These are phyloP conservation scores for Acrobeloides nanus DNA, from an alignment of 2,888 invertebrate genomes.

Conservation along the genomic window DNA sequence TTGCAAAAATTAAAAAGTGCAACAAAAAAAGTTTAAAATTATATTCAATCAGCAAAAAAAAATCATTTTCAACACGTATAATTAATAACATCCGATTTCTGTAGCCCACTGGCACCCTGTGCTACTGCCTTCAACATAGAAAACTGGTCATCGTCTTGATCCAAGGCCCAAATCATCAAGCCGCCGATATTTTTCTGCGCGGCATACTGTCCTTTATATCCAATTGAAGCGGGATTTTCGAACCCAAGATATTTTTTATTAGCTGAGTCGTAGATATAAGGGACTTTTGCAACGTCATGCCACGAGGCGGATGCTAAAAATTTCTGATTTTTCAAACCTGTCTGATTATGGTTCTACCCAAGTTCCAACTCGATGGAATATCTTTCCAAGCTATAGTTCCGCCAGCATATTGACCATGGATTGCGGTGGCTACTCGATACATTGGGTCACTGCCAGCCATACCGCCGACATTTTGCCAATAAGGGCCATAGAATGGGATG, in stretches of 20 bases:
- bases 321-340: too few relatives aligned
- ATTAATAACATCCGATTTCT: too few relatives aligned
- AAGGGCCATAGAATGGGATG: constrained; percentile 50
- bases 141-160: constrained; percentile 44
- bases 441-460: constrained; percentile 44
- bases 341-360: constrained; percentile 23
- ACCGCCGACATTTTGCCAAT: constrained; percentile 48
- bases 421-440: constrained; percentile 44
- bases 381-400: constrained; percentile 44
- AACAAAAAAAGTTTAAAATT: too few relatives aligned
- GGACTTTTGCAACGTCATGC: constrained; percentile 37
- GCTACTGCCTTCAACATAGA: constrained; percentile 33
- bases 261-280: constrained; percentile 38
- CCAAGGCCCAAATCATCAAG: constrained; percentile 52
- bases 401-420: constrained; percentile 34
- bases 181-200: constrained; percentile 43
- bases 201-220: constrained; percentile 41
- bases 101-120: constrained; percentile 8
- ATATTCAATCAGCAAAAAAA: too few relatives aligned
- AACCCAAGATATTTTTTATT: constrained; percentile 42
- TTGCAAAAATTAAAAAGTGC: too few relatives aligned
- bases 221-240: constrained; percentile 43
- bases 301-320: too few relatives aligned
- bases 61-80: too few relatives aligned
- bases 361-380: constrained; percentile 24